Conservation (phyloP, 2,888 invertebrate genomes). For the Diaperis boleti region DNA sequence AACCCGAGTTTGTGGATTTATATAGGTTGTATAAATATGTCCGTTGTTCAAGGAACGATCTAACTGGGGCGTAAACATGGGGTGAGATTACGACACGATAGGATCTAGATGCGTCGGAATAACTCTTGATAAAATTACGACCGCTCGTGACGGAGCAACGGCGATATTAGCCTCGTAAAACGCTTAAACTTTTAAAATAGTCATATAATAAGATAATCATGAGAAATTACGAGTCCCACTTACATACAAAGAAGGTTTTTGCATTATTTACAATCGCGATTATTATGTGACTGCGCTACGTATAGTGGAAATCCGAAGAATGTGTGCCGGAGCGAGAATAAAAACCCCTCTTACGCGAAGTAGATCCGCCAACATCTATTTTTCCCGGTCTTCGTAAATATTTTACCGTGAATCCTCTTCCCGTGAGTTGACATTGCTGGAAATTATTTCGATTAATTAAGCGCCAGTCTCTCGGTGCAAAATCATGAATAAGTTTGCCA, state of each 20-base stretch:
- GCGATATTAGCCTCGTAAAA: not conserved
- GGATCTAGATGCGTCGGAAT: conserved; percentile 4
- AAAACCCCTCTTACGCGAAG: too few species aligned
- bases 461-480: conserved; percentile 4
- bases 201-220: conserved; percentile 1
- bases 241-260: not conserved
- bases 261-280: too few species aligned
- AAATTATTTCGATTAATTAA: conserved; percentile 7
- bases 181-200: too few species aligned
- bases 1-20: conserved; percentile 22
- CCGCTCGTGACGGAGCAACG: not conserved
- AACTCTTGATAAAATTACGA: conserved; percentile 1
- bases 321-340: too few species aligned
- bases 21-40: conserved; percentile 22
- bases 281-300: not conserved
- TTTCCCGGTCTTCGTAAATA: not conserved
- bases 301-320: too few species aligned
- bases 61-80: conserved; percentile 7
- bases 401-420: not conserved
- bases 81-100: conserved; percentile 1
- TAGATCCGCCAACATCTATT: not conserved
- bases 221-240: not conserved
- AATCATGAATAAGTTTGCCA: conserved; percentile 25
- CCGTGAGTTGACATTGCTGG: not conserved
- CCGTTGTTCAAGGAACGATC: conserved; percentile 14